Evolutionary conservation across 2,113 vertebrate species (phyloP).

Genomic region (Willisornis vidua): DNA sequence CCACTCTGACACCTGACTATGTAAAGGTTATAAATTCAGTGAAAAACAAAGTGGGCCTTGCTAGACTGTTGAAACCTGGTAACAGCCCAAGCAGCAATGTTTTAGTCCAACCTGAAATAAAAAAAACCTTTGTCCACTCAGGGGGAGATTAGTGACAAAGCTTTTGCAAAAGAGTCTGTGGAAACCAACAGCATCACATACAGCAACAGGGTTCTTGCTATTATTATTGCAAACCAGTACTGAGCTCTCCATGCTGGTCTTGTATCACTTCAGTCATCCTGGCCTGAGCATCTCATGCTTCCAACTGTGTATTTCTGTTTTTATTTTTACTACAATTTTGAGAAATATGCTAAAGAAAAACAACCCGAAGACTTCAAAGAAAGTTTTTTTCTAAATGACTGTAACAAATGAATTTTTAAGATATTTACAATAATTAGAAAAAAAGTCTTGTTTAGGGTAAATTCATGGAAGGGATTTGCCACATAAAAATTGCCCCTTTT

Average conservation of each 20-base stretch:
- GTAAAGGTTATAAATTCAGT: not conserved
- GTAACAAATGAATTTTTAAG: not conserved
- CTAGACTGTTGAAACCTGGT: not conserved
- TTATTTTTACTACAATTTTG: not conserved
- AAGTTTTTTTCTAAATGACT: not conserved
- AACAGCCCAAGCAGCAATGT: not conserved
- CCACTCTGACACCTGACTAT: not conserved
- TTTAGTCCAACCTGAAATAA: not conserved
- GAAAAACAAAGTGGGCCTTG: not conserved
- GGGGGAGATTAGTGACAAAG: not conserved
- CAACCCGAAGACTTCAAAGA: not conserved
- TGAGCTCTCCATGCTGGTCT: not conserved
- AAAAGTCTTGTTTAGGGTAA: not conserved
- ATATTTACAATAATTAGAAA: not conserved
- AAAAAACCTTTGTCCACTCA: not conserved
- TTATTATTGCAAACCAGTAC: accelerated
- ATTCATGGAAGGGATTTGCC: not conserved
- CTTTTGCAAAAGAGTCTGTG: no score
- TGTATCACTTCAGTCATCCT: not conserved
- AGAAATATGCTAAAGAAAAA: not conserved
- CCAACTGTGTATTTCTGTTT: accelerated
- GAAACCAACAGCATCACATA: not conserved
- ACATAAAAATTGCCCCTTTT: accelerated
- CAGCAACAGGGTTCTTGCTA: accelerated
- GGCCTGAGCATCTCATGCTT: not conserved